These are phyloP conservation scores for Ctenosaura bakeri DNA, from an alignment of 2,797 vertebrate species.

Conservation along the genomic window DNA sequence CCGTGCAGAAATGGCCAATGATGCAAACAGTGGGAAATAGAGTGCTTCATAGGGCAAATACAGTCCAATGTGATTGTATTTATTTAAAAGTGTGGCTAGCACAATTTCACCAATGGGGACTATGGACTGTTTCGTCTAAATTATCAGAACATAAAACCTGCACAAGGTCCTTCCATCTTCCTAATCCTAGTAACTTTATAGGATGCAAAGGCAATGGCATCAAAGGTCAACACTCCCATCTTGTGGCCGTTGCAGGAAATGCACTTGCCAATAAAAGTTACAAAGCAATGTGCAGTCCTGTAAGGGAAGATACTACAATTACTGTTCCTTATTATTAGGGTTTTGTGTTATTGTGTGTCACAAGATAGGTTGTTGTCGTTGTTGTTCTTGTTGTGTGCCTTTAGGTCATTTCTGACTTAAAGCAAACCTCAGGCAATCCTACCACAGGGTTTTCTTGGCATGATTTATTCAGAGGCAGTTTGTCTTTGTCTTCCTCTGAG, in stretches of 20 bases:
- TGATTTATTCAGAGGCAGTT: no score
- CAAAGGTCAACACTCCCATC: constrained; percentile 79
- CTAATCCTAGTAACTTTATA: background rate
- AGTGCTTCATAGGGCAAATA: background rate
- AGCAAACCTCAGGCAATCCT: no score
- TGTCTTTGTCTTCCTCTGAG: no score
- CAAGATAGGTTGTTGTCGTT: no score
- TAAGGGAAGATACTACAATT: background rate
- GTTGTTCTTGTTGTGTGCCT: no score
- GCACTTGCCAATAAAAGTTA: background rate
- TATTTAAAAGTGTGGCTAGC: background rate
- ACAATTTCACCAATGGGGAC: constrained; percentile 23
- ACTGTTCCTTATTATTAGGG: background rate
- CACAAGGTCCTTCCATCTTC: background rate
- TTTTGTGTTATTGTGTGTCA: background rate
- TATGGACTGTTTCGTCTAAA: background rate
- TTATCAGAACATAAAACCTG: constrained; percentile 35
- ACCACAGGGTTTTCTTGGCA: no score
- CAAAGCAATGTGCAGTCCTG: background rate
- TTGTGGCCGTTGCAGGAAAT: constrained; percentile 72
- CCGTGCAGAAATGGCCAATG: no score
- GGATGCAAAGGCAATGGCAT: background rate
- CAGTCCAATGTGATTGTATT: background rate
- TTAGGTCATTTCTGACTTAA: no score
- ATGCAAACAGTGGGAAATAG: constrained; percentile 24